phyloP scores from a whole-genome alignment of 2,113 vertebrate species.

The Corapipo altera region DNA sequence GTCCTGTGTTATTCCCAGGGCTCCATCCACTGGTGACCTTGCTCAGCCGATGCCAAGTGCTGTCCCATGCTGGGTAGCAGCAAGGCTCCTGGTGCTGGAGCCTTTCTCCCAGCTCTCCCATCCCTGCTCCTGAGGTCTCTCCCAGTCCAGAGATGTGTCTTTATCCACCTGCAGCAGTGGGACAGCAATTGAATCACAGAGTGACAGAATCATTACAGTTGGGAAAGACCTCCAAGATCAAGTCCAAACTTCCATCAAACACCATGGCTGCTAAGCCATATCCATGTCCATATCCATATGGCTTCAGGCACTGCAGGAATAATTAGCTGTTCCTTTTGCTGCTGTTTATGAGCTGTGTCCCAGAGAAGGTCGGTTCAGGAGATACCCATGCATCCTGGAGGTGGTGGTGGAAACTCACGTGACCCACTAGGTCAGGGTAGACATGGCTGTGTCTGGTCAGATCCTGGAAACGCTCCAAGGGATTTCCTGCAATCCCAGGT shows the following conservation, averaged over 20 bases:
- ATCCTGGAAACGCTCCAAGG: background rate
- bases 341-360: background rate
- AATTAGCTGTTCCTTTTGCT: background rate
- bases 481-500: background rate
- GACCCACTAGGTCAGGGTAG: background rate
- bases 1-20: background rate
- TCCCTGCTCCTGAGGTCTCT: background rate
- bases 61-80: background rate
- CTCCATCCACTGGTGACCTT: background rate
- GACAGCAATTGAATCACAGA: background rate
- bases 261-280: background rate
- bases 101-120: background rate
- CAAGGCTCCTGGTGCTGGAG: background rate
- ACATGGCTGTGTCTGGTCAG: background rate
- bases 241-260: background rate
- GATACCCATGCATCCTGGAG: background rate
- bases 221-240: background rate
- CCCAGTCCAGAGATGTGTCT: background rate
- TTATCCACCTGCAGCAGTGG: background rate
- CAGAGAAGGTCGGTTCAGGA: background rate
- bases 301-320: background rate
- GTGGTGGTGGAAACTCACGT: rapidly evolving
- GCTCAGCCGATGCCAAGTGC: background rate
- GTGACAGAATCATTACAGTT: background rate
- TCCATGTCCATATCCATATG: background rate